These are phyloP conservation scores for Sebastes nivosus DNA, from an alignment of 2,797 vertebrate species.

Conservation along the genomic window DNA sequence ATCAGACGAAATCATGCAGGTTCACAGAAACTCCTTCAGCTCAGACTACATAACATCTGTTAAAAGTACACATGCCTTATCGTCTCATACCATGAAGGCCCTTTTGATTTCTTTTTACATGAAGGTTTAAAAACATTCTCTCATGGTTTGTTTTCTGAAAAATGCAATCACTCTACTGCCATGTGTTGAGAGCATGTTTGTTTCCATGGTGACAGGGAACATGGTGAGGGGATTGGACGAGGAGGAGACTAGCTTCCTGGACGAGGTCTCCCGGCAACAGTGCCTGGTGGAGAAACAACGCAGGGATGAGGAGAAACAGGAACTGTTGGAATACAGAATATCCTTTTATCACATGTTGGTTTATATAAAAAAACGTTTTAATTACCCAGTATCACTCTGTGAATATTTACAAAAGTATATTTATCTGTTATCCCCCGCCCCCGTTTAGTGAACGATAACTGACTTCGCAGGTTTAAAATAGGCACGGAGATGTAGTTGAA, in stretches of 20 bases:
- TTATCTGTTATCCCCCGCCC: neutral
- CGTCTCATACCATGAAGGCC: too few species aligned
- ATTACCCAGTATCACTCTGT: neutral
- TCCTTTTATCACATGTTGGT: slow-evolving; percentile 83
- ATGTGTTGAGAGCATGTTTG: slow-evolving; percentile 64
- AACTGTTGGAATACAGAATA: slow-evolving; percentile 97
- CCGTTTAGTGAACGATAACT: neutral
- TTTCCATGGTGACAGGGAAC: slow-evolving; percentile 89
- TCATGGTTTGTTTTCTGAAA: slow-evolving; percentile 21
- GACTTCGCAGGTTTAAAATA: neutral
- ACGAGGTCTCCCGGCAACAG: slow-evolving; percentile 97
- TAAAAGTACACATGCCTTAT: neutral
- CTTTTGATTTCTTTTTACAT: neutral
- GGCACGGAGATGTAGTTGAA: neutral
- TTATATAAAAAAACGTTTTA: neutral
- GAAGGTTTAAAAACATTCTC: slow-evolving; percentile 1
- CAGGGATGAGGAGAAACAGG: slow-evolving; percentile 93
- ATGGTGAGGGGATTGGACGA: slow-evolving; percentile 98
- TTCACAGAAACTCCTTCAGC: neutral
- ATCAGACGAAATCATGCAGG: neutral
- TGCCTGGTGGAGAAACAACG: slow-evolving; percentile 93
- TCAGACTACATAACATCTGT: neutral
- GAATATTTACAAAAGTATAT: neutral
- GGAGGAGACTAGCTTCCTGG: slow-evolving; percentile 95
- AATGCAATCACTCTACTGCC: slow-evolving; percentile 41